Conservation (phyloP, 2,888 invertebrate species). For the Meteorus cinctellus region DNA sequence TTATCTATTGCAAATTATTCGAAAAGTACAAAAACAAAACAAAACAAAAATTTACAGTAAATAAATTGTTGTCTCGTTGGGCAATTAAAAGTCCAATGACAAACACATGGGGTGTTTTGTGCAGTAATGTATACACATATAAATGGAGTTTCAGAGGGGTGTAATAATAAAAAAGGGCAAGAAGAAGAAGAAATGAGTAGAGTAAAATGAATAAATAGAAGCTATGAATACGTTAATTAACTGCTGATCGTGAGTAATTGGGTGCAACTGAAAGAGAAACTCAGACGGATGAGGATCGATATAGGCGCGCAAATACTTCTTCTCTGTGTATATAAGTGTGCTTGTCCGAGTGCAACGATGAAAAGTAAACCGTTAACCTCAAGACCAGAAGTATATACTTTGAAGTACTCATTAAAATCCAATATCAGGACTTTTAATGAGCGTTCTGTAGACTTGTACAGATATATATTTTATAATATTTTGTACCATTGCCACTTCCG, state of each 20-base stretch:
- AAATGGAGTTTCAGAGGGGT: slow-evolving; percentile 11
- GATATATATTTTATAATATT: slow-evolving; percentile 20
- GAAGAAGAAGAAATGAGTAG: neutral
- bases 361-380: slow-evolving; percentile 47
- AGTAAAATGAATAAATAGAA: neutral
- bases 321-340: neutral
- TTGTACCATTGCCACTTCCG: neutral
- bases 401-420: slow-evolving; percentile 47
- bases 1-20: neutral
- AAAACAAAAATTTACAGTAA: neutral
- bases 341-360: slow-evolving; percentile 42
- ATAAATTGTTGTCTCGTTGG: neutral
- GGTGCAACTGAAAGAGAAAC: slow-evolving; percentile 39
- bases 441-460: slow-evolving; percentile 6
- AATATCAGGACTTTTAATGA: slow-evolving; percentile 49
- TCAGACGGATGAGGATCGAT: slow-evolving; percentile 35
- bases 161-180: neutral
- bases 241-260: slow-evolving; percentile 40
- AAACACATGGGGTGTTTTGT: neutral
- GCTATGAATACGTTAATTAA: slow-evolving; percentile 44
- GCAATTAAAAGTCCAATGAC: slow-evolving; percentile 43
- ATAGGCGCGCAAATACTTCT: neutral
- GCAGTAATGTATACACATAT: neutral
- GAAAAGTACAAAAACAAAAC: neutral
- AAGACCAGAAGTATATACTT: slow-evolving; percentile 42